phyloP scores from a whole-genome alignment of 2,113 vertebrate species.

The Alaudala cheleensis region DNA sequence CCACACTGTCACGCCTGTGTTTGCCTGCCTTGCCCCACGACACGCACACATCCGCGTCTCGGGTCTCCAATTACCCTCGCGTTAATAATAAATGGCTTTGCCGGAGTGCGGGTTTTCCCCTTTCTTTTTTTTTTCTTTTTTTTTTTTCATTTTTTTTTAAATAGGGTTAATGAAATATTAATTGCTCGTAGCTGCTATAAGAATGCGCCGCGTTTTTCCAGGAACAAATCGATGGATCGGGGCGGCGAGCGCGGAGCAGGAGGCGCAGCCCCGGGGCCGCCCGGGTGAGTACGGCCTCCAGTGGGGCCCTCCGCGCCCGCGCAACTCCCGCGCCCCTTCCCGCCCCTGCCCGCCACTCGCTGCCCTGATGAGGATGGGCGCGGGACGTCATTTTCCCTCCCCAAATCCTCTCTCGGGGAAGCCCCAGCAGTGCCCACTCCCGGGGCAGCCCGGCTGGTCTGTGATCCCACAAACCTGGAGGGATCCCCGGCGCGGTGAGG shows the following conservation, averaged over 20 bases:
- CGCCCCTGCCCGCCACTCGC: not conserved
- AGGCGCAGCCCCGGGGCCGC: slow-evolving; percentile 8
- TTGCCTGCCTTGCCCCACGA: slow-evolving; percentile 51
- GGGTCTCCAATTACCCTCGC: slow-evolving; percentile 72
- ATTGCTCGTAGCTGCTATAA: slow-evolving; percentile 84
- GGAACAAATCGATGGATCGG: slow-evolving; percentile 79
- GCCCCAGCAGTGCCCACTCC: not conserved
- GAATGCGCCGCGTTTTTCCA: slow-evolving; percentile 80
- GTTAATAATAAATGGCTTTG: slow-evolving; percentile 77
- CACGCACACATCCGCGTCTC: slow-evolving; percentile 40
- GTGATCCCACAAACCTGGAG: too few relatives aligned
- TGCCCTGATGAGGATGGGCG: not conserved
- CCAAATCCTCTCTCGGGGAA: too few relatives aligned
- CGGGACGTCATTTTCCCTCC: fast-evolving
- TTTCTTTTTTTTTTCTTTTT: not conserved
- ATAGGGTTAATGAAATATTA: slow-evolving; percentile 89
- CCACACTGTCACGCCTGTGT: slow-evolving; percentile 64
- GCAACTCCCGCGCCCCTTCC: not conserved
- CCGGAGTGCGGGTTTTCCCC: slow-evolving; percentile 41
- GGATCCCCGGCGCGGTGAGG: not conserved
- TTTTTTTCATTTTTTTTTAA: not conserved
- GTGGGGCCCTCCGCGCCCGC: not conserved
- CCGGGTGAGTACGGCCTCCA: not conserved
- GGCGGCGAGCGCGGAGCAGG: slow-evolving; percentile 23
- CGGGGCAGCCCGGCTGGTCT: not conserved